Percentiles rank a stretch among this genome's conserved stretches.
Evolutionary conservation across 2,113 vertebrate species (phyloP).

Genomic region (Casuarius casuarius): DNA sequence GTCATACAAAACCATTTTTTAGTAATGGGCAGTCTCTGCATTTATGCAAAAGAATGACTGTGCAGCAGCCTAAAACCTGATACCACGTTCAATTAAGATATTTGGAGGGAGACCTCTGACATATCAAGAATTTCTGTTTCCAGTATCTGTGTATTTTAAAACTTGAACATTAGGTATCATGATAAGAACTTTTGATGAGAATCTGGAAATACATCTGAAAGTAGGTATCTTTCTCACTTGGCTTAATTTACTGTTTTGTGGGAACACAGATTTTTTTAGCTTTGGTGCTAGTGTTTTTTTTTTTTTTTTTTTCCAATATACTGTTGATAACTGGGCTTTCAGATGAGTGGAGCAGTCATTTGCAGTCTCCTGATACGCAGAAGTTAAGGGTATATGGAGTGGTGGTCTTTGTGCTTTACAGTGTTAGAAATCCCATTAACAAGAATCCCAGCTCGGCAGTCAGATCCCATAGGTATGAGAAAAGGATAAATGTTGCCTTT

Average conservation of each 20-base stretch:
- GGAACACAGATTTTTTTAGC: background rate
- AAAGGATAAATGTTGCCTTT: background rate
- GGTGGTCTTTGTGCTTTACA: background rate
- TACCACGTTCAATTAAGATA: background rate
- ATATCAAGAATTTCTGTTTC: background rate
- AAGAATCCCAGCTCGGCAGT: background rate
- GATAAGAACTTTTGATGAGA: accelerated
- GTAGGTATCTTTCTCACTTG: background rate
- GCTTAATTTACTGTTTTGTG: background rate
- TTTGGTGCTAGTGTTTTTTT: background rate
- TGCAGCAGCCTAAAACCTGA: background rate
- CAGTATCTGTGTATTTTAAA: background rate
- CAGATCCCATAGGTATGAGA: background rate
- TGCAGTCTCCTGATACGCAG: background rate
- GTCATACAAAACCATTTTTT: background rate
- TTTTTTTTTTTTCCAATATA: background rate
- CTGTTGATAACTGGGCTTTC: background rate
- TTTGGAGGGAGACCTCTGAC: background rate
- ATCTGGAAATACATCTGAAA: background rate
- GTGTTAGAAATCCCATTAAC: background rate
- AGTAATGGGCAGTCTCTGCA: background rate
- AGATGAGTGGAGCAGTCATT: background rate
- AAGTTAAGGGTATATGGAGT: background rate
- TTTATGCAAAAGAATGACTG: background rate
- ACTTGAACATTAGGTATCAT: background rate